Conservation (phyloP, 2,888 invertebrate species). For the Apeira syringaria region DNA sequence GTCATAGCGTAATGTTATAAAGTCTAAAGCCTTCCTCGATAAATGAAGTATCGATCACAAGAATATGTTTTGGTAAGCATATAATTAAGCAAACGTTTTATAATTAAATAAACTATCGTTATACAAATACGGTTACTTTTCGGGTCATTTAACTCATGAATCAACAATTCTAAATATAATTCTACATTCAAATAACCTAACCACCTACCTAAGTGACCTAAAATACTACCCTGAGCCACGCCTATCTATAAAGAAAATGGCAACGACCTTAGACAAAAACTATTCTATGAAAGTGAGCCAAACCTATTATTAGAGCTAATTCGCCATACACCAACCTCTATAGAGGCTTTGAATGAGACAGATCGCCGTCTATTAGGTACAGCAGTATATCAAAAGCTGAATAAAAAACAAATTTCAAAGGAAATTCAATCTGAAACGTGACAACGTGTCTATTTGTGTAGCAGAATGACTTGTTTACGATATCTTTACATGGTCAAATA, state of each 20-base stretch:
- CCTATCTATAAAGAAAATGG: slow-evolving; percentile 35
- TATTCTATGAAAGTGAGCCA: slow-evolving; percentile 33
- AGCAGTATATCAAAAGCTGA: slow-evolving; percentile 19
- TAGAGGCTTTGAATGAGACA: slow-evolving; percentile 20
- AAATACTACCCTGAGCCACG: slow-evolving; percentile 28
- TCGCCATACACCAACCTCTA: slow-evolving; percentile 35
- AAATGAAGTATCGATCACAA: no score
- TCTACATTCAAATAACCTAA: slow-evolving; percentile 4
- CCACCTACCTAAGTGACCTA: slow-evolving; percentile 23
- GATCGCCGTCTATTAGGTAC: slow-evolving; percentile 14
- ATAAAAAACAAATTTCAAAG: slow-evolving; percentile 31
- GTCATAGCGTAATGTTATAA: no score
- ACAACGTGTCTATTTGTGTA: slow-evolving; percentile 17
- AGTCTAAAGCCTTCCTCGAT: no score
- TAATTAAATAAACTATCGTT: no score
- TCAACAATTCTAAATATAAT: no score
- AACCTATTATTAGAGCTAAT: slow-evolving; percentile 43
- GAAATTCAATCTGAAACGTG: slow-evolving; percentile 47
- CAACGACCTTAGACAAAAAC: slow-evolving; percentile 53
- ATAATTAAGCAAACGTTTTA: no score
- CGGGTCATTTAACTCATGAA: slow-evolving; percentile 7
- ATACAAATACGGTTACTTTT: slow-evolving; percentile 3
- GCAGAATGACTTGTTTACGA: no score
- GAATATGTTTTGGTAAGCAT: no score
- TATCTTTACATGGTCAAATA: no score